A percentile compares a stretch with the other conserved stretches of the same genome.
Conservation (phyloP, 1,140 invertebrate genomes). For the Zaprionus kolodkinae region DNA sequence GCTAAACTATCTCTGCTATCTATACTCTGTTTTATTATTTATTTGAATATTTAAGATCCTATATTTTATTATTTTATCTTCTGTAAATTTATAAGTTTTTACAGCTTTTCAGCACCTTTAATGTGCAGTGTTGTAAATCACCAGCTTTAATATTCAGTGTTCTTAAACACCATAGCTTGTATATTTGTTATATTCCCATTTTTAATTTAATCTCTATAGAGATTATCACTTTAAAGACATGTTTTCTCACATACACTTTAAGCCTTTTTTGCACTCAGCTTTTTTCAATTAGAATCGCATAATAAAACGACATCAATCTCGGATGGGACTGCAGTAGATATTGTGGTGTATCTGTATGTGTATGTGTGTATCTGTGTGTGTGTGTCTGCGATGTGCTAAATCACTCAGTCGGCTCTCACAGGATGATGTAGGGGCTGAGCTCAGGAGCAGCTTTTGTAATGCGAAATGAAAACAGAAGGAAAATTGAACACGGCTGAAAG, state of each 20-base stretch:
- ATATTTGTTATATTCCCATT: neutral
- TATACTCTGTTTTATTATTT: too few species aligned
- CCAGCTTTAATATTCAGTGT: too few species aligned
- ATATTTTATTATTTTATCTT: too few species aligned
- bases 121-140: too few species aligned
- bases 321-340: constrained; percentile 12
- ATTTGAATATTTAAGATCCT: too few species aligned
- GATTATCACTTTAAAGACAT: neutral
- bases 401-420: constrained; percentile 31
- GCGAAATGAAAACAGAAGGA: constrained; percentile 12
- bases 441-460: constrained; percentile 1
- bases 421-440: neutral
- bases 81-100: too few species aligned
- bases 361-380: neutral
- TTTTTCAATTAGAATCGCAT: constrained; percentile 1
- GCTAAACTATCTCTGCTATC: too few species aligned
- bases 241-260: neutral
- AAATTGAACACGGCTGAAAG: constrained; percentile 8
- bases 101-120: too few species aligned
- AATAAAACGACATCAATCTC: constrained; percentile 29
- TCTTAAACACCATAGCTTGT: too few species aligned
- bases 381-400: constrained; percentile 13
- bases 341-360: neutral
- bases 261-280: constrained; percentile 1
- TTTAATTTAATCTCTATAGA: neutral